Base-by-base conservation (phyloP, 1,140 invertebrate genomes). In the Atta cephalotes region DNA sequence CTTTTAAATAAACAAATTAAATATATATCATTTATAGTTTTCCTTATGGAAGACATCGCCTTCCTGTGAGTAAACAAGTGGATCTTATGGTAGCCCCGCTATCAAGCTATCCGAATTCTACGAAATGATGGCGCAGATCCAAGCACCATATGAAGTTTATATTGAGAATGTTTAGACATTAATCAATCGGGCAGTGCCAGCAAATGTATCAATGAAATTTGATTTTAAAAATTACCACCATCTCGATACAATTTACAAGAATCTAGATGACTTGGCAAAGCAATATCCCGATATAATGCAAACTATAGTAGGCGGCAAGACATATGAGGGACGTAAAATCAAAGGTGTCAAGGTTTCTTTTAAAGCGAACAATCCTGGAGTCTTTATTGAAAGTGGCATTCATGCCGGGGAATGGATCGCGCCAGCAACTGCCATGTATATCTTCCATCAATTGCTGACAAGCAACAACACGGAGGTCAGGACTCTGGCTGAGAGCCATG, bases 391-490 rank as follows among this genome's bases (percentile, higher is more conserved):
- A 6, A 31, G 65, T 85, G 95, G 97, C 79, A 97, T 97, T 28
- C 97, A 98, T 92, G 97, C 97, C 0, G 95, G 97, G 63, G 97
- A 98, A 94, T 98, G 98, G 98, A 96, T 98, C 5, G 95, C 96
- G 14, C 12, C 49, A 16, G 39, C 39, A 45, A 45, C 39, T 45
- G 39, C 9, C 7, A 45, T 45, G 39, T 45, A 45, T 10, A 51
- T 51, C 14, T 16, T 51, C 3, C 39, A 45, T 45, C 39, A 45
- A 45, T 45, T 45, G 39, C 2, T 45, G 39, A 45, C 39, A 45
- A 45, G 39, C 39, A 45, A 12, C 39, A 12, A 45, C 39, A 45
- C 10, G 39, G 10, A 45, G 9, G 10, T 45, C 39, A 45, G 39
- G 39, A 3, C 39, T 45, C 10, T 45, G 39, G 39, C 39, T 45